A percentile compares a stretch with the other conserved stretches of the same genome.
These are phyloP conservation scores for Tinamus major DNA, from an alignment of 2,797 vertebrate species.

Conservation along the genomic window DNA sequence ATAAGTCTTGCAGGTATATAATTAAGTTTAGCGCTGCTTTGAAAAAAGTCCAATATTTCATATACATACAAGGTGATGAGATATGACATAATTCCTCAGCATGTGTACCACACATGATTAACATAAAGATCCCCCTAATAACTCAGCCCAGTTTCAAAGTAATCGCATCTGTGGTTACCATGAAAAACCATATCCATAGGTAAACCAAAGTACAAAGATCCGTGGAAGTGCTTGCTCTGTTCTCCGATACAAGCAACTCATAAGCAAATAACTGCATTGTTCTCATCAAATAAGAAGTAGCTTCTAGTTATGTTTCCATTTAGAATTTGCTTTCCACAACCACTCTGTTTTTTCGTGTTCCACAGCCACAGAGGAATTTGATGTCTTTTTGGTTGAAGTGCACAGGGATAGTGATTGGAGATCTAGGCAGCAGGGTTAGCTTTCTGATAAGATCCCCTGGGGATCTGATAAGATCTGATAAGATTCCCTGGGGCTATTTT, in stretches of 20 bases:
- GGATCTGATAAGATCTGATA: no score
- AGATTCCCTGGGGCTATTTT: background rate
- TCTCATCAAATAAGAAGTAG: background rate
- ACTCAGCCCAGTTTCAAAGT: slow-evolving; percentile 34
- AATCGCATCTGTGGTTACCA: slow-evolving; percentile 30
- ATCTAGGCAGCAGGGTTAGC: background rate
- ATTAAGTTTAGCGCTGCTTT: slow-evolving; percentile 62
- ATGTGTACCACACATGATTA: slow-evolving; percentile 72
- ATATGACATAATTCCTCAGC: slow-evolving; percentile 66
- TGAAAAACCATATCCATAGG: background rate
- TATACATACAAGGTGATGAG: slow-evolving; percentile 68
- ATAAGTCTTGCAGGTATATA: slow-evolving; percentile 45
- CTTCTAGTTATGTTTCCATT: background rate
- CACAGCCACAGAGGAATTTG: background rate
- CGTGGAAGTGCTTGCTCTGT: background rate
- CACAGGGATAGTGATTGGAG: fast-evolving
- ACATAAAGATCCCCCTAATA: background rate
- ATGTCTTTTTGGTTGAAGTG: background rate
- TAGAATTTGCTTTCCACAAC: background rate
- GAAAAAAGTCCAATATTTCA: slow-evolving; percentile 58
- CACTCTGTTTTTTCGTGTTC: background rate
- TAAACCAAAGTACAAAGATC: background rate
- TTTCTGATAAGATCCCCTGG: background rate
- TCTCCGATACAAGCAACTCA: background rate
- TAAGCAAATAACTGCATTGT: background rate